phyloP scores from a whole-genome alignment of 2,888 invertebrate genomes.

The Drosophila suboccidentalis region DNA sequence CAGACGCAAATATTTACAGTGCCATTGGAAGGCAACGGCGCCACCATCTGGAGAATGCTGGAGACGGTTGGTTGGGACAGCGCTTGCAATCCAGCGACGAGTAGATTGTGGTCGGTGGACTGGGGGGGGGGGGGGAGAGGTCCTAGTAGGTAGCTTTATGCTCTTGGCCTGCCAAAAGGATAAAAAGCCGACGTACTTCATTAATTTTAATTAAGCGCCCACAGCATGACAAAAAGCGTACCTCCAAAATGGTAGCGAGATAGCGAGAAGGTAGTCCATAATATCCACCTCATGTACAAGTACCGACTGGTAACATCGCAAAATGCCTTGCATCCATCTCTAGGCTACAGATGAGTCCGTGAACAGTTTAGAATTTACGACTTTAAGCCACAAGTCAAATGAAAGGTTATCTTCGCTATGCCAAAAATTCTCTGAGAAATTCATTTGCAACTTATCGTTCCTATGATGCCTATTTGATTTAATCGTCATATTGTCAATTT shows the following conservation, averaged over 20 bases:
- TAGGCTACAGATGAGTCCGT: constrained; percentile 18
- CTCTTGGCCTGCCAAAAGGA: constrained; percentile 50
- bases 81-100: constrained; percentile 1
- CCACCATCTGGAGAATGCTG: constrained; percentile 31
- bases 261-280: constrained; percentile 30
- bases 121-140: not conserved
- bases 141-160: constrained; percentile 12
- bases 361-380: not conserved
- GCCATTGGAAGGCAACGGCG: constrained; percentile 25
- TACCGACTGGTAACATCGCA: constrained; percentile 23
- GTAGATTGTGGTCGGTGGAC: not conserved
- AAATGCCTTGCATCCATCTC: constrained; percentile 5
- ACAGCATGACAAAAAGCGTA: constrained; percentile 64
- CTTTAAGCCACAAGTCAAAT: no score
- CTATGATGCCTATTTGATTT: no score
- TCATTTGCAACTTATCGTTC: no score
- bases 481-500: no score
- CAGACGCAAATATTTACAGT: constrained; percentile 63
- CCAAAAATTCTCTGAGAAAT: no score
- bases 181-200: constrained; percentile 74
- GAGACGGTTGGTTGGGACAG: constrained; percentile 7
- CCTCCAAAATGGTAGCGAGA: constrained; percentile 18
- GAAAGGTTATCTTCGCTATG: no score
- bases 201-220: constrained; percentile 78
- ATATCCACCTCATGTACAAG: constrained; percentile 33